Base-by-base conservation (phyloP, 2,797 vertebrate genomes). In the Eptatretus atami region DNA sequence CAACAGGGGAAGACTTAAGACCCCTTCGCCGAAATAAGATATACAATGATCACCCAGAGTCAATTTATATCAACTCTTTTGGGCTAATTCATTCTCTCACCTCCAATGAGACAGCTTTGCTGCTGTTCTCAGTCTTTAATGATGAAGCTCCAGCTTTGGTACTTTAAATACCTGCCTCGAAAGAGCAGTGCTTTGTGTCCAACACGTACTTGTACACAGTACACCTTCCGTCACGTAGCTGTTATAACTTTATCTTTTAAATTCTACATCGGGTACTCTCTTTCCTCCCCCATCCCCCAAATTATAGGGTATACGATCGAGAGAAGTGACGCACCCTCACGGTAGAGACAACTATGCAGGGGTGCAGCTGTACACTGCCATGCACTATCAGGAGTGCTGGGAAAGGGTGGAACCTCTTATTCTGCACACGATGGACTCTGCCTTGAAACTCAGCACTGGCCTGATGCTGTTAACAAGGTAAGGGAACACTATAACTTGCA, bases 381-480 rank as follows among this genome's bases (percentile, higher is more conserved):
- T 73, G 79, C 81, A 71, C 76, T 98, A 70, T 83, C 95, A 6
- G 82, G 81, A n/a, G 80, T 79, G 0, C 64, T 86, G 52, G 88
- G 88, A 64, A 94, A 95, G 75, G 74, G 68, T 0, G 77, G 75
- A 8, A 64, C 66, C 0, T n/a, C 60, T 0, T 94, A 94, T 65
- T 68, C 73, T 66, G 84, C 79, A 70, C 88, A 93, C 75, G 80
- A 81, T 0, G 80, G 81, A 15, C 81, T 98, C 73, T 98, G 87
- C 69, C 72, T 98, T 44, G 88, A 98, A 78, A 86, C 86, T 3
- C 88, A 95, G 73, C 82, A 78, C 68, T 95, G 90, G 90, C 90
- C 88, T 0, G 76, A 95, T 10, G 82, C 88, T 0, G 69, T 95
- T 66, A 93, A 94, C 72, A 78, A 85, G 87, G 90, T 95, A 73